Conservation (phyloP, 2,888 invertebrate species). For the Drosophila infuscata region DNA sequence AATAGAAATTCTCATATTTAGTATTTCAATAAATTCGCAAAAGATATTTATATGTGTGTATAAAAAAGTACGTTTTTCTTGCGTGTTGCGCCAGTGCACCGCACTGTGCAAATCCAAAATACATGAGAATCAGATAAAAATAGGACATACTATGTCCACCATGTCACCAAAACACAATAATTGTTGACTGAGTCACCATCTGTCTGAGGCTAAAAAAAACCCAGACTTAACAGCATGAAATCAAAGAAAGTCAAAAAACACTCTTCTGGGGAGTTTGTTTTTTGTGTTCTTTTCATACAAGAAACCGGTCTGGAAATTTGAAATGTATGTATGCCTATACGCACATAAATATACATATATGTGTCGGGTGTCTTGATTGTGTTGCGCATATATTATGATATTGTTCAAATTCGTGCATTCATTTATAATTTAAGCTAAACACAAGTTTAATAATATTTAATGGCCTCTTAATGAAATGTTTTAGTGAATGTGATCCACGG, state of each 20-base stretch:
- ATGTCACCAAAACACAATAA: conserved; percentile 25
- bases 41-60: neutral
- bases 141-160: conserved; percentile 9
- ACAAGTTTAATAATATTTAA: neutral
- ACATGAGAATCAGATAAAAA: conserved; percentile 18
- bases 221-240: conserved; percentile 32
- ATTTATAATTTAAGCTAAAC: neutral
- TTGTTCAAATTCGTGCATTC: neutral
- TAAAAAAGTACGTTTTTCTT: neutral
- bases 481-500: neutral
- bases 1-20: conserved; percentile 14
- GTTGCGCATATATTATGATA: neutral
- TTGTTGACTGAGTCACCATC: conserved; percentile 31
- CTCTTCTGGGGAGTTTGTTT: neutral
- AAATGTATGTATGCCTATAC: conserved; percentile 1
- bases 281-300: conserved; percentile 8
- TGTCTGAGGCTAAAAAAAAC: conserved; percentile 13
- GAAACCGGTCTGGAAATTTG: conserved; percentile 44
- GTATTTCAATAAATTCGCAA: neutral
- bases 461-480: neutral
- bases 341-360: neutral
- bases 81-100: conserved; percentile 19
- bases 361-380: neutral
- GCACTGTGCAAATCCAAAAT: conserved; percentile 18
- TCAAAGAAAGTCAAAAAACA: conserved; percentile 33